phyloP scores from a whole-genome alignment of 2,113 vertebrate genomes.

The Indicator maculatus region DNA sequence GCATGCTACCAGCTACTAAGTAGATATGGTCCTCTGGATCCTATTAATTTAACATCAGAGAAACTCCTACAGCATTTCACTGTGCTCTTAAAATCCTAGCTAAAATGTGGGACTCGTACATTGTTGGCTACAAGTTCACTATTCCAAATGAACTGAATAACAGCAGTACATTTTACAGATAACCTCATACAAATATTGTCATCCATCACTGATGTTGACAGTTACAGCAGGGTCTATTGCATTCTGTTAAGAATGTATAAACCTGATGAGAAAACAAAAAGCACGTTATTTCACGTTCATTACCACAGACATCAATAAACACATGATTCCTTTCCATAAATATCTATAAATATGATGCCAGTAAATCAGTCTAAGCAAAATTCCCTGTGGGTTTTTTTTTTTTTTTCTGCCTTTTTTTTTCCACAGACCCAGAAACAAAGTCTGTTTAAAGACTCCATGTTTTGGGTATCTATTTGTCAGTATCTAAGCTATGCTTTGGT shows the following conservation, averaged over 20 bases:
- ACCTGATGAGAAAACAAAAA: constrained; percentile 71
- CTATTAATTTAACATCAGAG: constrained; percentile 71
- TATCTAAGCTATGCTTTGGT: constrained; percentile 45
- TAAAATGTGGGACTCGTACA: constrained; percentile 61
- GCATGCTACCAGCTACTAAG: constrained; percentile 42
- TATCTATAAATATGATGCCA: constrained; percentile 70
- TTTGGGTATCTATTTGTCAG: constrained; percentile 8
- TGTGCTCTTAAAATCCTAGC: constrained; percentile 70
- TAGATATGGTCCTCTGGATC: constrained; percentile 42
- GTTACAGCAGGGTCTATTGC: constrained; percentile 63
- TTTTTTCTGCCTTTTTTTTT: background rate
- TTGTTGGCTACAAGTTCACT: constrained; percentile 70
- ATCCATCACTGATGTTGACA: constrained; percentile 64
- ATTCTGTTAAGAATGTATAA: constrained; percentile 71
- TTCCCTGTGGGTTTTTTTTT: background rate
- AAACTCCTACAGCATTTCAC: constrained; percentile 67
- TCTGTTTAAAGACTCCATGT: constrained; percentile 29
- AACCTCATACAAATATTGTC: constrained; percentile 58
- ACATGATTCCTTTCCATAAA: constrained; percentile 69
- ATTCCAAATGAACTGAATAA: constrained; percentile 72
- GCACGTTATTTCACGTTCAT: constrained; percentile 62
- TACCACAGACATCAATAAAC: constrained; percentile 67
- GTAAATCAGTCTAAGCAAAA: constrained; percentile 54
- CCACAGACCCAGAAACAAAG: background rate
- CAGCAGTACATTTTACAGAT: constrained; percentile 63